Evolutionary conservation across 1,140 invertebrate species (phyloP), one percentile per base, ranked within the genome.

Genomic region (Sarcophaga bullata): DNA sequence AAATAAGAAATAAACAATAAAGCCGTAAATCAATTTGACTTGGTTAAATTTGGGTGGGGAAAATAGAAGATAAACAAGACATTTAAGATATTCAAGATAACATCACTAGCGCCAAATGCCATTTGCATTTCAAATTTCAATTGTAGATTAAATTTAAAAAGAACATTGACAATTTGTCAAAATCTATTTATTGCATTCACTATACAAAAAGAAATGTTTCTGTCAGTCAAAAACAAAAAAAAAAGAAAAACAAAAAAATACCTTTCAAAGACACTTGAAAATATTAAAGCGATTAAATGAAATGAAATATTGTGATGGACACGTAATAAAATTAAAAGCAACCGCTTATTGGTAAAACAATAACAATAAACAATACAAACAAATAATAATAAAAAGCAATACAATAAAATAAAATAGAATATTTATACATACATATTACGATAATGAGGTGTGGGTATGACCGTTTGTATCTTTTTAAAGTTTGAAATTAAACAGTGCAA

Each of bases 81-180:
- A 68, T 68, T 68, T 68, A n/a, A 68, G 62, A 68, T 13, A 58
- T n/a, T 58, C 15, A 58, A 58, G n/a, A 7, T 7, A 68, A 68
- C 1, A 68, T 19, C n/a, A 17, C 8, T 9, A 68, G 15, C n/a
- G 6, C 17, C n/a, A 68, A 68, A 17, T n/a, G 19, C 15, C 9
- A 68, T 9, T 19, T 19, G 4, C 4, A 68, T n/a, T n/a, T n/a
- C n/a, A 68, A 7, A 68, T 68, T 68, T 68, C 19, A 37, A 68
- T 19, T 8, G 19, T 19, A 68, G 62, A 68, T 68, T 68, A 68
- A 9, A 37, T 37, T 37, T 25, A 52, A 52, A 52, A 17, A 68
- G 25, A 68, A 68, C 62, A 68, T 68, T 68, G 62, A 68, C 62
- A 68, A 68, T 19, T 68, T 68, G 62, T 68, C 62, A 68, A 68